Percentiles rank a stretch among this genome's conserved stretches.
Conservation (phyloP, 1,140 invertebrate genomes). For the Drosophila lacertosa region DNA sequence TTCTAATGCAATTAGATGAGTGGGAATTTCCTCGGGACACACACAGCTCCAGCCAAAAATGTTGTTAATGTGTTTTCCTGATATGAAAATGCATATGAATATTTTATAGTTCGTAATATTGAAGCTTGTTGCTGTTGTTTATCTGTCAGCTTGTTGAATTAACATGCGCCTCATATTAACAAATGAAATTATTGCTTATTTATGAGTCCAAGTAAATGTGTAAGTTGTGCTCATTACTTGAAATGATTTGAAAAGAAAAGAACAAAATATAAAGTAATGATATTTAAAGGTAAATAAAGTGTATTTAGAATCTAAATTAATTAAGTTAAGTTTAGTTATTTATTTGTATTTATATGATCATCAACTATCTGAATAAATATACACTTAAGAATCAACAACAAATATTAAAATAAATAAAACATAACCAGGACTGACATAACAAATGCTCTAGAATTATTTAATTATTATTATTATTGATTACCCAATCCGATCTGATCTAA, state of each 20-base stretch:
- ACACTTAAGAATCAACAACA: too few species aligned
- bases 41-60: conserved; percentile 60
- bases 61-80: conserved; percentile 72
- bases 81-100: conserved; percentile 72
- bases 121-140: conserved; percentile 15
- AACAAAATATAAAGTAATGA: too few species aligned
- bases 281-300: too few species aligned
- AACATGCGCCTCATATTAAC: conserved; percentile 27
- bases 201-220: conserved; percentile 2
- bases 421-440: too few species aligned
- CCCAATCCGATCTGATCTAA: too few species aligned
- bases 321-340: too few species aligned
- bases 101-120: conserved; percentile 70
- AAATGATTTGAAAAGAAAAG: neutral
- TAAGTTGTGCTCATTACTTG: neutral
- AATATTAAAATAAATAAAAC: too few species aligned
- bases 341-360: too few species aligned
- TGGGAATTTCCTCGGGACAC: conserved; percentile 50
- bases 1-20: conserved; percentile 79
- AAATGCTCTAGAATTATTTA: too few species aligned
- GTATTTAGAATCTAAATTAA: too few species aligned
- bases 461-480: too few species aligned
- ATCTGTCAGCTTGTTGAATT: conserved; percentile 31
- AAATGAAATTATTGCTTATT: conserved; percentile 38
- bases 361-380: too few species aligned